Evolutionary conservation across 2,797 vertebrate species (phyloP).

Genomic region (Eptatretus atami): DNA sequence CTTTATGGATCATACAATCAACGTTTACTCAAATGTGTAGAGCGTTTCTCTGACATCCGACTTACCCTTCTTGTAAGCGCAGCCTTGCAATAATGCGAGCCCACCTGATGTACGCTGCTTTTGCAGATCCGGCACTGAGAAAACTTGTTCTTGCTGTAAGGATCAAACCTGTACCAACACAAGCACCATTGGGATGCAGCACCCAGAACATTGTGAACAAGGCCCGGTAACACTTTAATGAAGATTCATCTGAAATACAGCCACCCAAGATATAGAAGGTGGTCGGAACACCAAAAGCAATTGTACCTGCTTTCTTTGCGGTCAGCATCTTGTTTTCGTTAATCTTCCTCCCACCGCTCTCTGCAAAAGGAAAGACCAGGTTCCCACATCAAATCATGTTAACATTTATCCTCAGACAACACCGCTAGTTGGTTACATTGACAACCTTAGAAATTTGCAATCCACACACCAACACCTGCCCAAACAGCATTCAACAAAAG

Average conservation of each 20-base stretch:
- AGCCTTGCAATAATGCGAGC: constrained; percentile 88
- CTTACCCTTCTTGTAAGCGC: constrained; percentile 85
- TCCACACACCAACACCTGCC: too few relatives aligned
- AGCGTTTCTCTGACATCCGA: background rate
- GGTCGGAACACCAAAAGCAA: background rate
- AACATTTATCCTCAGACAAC: too few relatives aligned
- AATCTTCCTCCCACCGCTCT: constrained; percentile 68
- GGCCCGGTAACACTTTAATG: background rate
- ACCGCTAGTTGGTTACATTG: too few relatives aligned
- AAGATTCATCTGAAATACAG: background rate
- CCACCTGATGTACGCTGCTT: constrained; percentile 82
- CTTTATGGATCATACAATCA: background rate
- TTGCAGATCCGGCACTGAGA: constrained; percentile 80
- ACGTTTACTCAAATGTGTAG: constrained; percentile 9
- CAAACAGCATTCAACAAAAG: background rate
- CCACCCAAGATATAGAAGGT: too few relatives aligned
- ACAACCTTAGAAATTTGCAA: too few relatives aligned
- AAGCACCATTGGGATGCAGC: background rate
- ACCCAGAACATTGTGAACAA: background rate
- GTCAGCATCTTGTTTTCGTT: constrained; percentile 90
- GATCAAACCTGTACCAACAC: constrained; percentile 40
- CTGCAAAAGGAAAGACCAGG: constrained; percentile 14
- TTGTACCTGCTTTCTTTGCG: constrained; percentile 56
- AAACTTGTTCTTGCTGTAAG: constrained; percentile 73
- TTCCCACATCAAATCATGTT: too few relatives aligned